Evolutionary conservation across 2,797 vertebrate genomes (phyloP), one percentile per base, ranked within the genome.

Genomic region (Falco rusticolus): DNA sequence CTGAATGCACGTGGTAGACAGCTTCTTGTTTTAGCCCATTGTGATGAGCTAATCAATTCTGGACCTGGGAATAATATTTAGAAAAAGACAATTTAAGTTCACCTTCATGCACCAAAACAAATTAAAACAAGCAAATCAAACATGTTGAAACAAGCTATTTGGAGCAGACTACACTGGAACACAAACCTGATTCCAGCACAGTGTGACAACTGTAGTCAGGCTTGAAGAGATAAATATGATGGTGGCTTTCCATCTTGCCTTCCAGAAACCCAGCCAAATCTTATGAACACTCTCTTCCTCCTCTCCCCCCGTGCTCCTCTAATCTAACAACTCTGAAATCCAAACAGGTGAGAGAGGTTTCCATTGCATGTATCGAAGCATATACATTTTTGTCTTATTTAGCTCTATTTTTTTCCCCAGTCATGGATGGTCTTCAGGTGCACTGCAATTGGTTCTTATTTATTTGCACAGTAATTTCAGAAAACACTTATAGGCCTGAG

Each of bases 91-190:
- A 48, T 72, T 85, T 64, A 70, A 88, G 51, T 87, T 90, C 45
- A 87, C 59, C 56, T 94, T 76, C 64, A 45, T 33, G 16, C 13
- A 76, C 31, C 84, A 78, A 94, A 91, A 28, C 8, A 85, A 91
- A 96, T 85, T 43, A 43, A 63, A 93, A 43, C 7, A 79, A 91
- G 81, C 60, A 77, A 89, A 59, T 33, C 24, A 53, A 78, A 89
- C 34, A 22, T 22, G 12, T 53, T 75, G 43, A 78, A 96, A 91
- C 6, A 82, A 91, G 0, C 48, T 81, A 45, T 78, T 89, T 92
- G 64, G 26, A 95, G 9, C n/a, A 71, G 50, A 43, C 43, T 65
- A 63, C 20, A 21, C 14, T 69, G 61, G 60, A 84, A 61, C 16
- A 75, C 13, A 45, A 87, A 57, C 77, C 50, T 83, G 57, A 89